Conservation (phyloP, 1,140 invertebrate species). For the Drosophila subpulchrella region DNA sequence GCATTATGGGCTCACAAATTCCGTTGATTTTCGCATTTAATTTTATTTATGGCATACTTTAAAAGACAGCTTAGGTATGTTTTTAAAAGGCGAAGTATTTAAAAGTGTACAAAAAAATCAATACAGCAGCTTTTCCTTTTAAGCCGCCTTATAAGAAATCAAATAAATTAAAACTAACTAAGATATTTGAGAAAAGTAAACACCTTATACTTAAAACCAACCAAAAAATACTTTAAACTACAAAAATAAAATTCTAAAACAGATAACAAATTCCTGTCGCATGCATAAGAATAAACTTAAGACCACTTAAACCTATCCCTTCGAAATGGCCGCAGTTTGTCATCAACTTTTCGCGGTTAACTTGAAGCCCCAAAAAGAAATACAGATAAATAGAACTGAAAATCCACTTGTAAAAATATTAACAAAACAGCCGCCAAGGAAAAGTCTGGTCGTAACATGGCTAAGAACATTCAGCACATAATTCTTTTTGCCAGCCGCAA, state of each 20-base stretch:
- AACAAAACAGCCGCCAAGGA: conserved; percentile 4
- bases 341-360: conserved; percentile 49
- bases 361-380: conserved; percentile 27
- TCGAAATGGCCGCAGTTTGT: conserved; percentile 36
- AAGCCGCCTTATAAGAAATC: no score
- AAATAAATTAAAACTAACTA: no score
- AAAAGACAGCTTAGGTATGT: background rate
- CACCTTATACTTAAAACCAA: no score
- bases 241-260: background rate
- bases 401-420: conserved; percentile 66
- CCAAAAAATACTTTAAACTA: background rate
- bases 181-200: no score
- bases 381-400: conserved; percentile 34
- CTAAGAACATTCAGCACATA: conserved; percentile 61
- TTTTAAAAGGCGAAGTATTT: background rate
- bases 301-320: background rate
- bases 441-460: conserved; percentile 42
- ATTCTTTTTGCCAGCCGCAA: conserved; percentile 59
- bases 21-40: conserved; percentile 5
- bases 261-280: conserved; percentile 53
- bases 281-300: conserved; percentile 31
- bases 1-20: conserved; percentile 11
- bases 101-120: background rate
- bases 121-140: background rate
- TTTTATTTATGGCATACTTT: background rate